Conservation (phyloP, 2,888 invertebrate species). For the Eudasyphora cyanicolor region DNA sequence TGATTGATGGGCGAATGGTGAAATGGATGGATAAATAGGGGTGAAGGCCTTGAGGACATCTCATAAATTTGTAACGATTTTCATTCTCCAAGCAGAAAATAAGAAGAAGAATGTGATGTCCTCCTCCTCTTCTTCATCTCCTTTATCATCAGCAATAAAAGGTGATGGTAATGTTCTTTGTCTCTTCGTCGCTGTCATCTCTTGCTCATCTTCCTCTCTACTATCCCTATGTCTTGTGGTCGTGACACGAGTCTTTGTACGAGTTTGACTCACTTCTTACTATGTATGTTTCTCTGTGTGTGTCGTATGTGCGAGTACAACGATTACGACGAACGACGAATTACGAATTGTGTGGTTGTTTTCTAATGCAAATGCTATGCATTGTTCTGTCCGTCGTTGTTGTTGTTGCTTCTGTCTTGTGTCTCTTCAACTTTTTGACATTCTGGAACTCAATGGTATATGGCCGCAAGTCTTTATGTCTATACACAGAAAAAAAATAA, state of each 20-base stretch:
- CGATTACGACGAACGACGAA: too few relatives aligned
- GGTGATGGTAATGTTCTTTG: neutral
- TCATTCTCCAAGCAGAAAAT: neutral
- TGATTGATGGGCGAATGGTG: neutral
- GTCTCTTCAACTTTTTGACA: slow-evolving; percentile 38
- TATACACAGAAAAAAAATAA: too few relatives aligned
- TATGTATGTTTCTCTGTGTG: neutral
- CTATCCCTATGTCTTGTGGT: neutral
- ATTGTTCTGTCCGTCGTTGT: neutral
- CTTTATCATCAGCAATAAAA: neutral
- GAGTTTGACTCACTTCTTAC: too few relatives aligned
- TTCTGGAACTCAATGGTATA: slow-evolving; percentile 23
- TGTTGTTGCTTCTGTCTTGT: slow-evolving; percentile 2
- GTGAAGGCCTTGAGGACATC: neutral
- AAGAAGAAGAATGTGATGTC: too few relatives aligned
- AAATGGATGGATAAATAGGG: too few relatives aligned
- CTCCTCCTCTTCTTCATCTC: neutral
- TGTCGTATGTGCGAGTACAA: neutral
- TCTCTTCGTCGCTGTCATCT: neutral
- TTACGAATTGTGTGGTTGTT: slow-evolving; percentile 27
- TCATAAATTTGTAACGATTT: slow-evolving; percentile 1
- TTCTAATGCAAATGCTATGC: slow-evolving; percentile 32
- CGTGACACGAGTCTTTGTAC: neutral
- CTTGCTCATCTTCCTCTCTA: too few relatives aligned
- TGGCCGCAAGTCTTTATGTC: neutral